These are phyloP conservation scores for Rhegmatorhina hoffmannsi DNA, from an alignment of 2,113 vertebrate species.

Conservation along the genomic window DNA sequence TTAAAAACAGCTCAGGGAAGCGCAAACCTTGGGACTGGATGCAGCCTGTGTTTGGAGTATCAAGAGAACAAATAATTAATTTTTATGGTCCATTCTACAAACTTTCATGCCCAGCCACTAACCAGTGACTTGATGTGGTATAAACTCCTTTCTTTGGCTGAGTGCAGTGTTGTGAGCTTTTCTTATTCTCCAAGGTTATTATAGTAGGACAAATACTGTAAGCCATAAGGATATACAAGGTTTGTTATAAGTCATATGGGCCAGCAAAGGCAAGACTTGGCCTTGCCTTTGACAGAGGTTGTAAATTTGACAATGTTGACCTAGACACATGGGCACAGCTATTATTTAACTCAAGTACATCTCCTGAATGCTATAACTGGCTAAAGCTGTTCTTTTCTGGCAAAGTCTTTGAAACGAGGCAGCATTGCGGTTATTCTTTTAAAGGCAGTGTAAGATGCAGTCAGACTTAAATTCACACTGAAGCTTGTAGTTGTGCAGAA, in stretches of 20 bases:
- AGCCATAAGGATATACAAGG: not conserved
- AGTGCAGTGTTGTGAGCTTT: not conserved
- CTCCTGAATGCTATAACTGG: not conserved
- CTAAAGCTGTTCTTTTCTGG: conserved; percentile 22
- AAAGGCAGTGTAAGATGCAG: not conserved
- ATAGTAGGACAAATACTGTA: not conserved
- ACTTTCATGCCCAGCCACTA: not conserved
- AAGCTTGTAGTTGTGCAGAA: not conserved
- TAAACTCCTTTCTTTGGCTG: not conserved
- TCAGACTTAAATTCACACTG: not conserved
- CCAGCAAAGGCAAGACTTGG: not conserved
- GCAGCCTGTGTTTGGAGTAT: not conserved
- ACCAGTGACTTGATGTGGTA: not conserved
- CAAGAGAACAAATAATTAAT: not conserved
- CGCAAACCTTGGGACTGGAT: not conserved
- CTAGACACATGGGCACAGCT: not conserved
- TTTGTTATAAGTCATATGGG: not conserved
- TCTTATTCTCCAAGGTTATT: not conserved
- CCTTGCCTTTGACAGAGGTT: conserved; percentile 27
- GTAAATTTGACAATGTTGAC: conserved; percentile 42
- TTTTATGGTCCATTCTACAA: not conserved
- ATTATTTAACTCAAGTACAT: conserved; percentile 25
- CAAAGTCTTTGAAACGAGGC: not conserved
- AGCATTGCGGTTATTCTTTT: not conserved
- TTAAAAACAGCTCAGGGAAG: not conserved